Evolutionary conservation across 2,797 vertebrate genomes (phyloP).

Genomic region (Telmatherina bonti): DNA sequence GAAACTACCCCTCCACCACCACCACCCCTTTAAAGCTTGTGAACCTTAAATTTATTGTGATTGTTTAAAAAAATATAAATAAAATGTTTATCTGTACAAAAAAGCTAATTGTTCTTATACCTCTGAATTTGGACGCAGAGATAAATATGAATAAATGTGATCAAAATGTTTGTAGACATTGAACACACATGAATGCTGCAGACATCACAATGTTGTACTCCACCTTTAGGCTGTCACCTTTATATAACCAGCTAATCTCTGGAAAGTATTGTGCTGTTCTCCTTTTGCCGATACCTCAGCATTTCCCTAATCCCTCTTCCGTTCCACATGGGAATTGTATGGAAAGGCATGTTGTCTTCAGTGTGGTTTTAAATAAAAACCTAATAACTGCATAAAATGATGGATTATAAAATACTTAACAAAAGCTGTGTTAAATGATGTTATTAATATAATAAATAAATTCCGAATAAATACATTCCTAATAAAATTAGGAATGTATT

Average conservation of each 20-base stretch:
- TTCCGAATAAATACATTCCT: too few species aligned
- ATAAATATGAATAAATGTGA: background rate
- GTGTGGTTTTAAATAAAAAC: background rate
- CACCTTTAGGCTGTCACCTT: conserved; percentile 5
- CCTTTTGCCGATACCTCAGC: conserved; percentile 67
- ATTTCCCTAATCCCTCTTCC: conserved; percentile 60
- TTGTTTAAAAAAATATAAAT: conserved; percentile 79
- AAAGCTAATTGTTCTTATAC: background rate
- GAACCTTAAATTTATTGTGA: conserved; percentile 71
- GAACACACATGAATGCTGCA: background rate
- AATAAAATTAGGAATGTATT: background rate
- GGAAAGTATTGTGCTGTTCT: conserved; percentile 41
- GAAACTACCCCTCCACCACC: conserved; percentile 24
- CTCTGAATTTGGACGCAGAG: background rate
- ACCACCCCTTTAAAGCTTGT: conserved; percentile 50
- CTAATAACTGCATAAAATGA: background rate
- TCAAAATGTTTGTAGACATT: background rate
- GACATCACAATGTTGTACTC: conserved; percentile 11
- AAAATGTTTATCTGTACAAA: conserved; percentile 78
- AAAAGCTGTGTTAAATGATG: background rate
- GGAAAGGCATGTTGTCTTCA: conserved; percentile 7
- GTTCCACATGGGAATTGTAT: conserved; percentile 8
- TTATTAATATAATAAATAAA: too few species aligned
- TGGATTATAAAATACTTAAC: background rate
- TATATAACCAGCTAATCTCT: conserved; percentile 71